phyloP scores from a whole-genome alignment of 1,140 invertebrate species.

The Neodiprion pinetum region DNA sequence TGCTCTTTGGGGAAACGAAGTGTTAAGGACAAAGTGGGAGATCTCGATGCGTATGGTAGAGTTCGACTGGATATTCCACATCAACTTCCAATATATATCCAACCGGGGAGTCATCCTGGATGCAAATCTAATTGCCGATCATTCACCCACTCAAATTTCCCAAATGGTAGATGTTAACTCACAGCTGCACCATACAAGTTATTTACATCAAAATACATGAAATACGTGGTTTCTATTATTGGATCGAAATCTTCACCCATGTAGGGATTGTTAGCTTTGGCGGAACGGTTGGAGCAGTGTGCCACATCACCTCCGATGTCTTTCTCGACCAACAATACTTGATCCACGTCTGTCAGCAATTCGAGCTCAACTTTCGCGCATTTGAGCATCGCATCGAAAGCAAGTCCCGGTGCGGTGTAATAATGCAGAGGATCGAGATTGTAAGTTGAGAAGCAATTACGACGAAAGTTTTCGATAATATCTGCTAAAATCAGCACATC shows the following conservation, averaged over 20 bases:
- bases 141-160: constrained; percentile 28
- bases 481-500: constrained; percentile 53
- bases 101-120: no score
- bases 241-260: constrained; percentile 36
- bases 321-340: constrained; percentile 51
- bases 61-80: no score
- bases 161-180: constrained; percentile 35
- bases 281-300: constrained; percentile 49
- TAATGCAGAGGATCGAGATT: constrained; percentile 47
- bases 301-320: constrained; percentile 49
- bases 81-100: no score
- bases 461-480: constrained; percentile 59
- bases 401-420: constrained; percentile 35
- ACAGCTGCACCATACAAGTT: constrained; percentile 25
- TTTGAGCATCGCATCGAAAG: no score
- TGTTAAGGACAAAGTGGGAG: no score
- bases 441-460: constrained; percentile 37
- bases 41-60: no score
- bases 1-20: no score
- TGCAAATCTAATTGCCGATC: no score
- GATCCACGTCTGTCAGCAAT: constrained; percentile 34
- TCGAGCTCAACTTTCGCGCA: no score
- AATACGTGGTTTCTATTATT: constrained; percentile 22
- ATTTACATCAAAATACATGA: constrained; percentile 39
- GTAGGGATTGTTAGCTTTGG: constrained; percentile 59